A percentile compares a stretch with the other conserved stretches of the same genome.
phyloP scores from a whole-genome alignment of 2,888 invertebrate species.

The Lepidocyrtoides sp. region DNA sequence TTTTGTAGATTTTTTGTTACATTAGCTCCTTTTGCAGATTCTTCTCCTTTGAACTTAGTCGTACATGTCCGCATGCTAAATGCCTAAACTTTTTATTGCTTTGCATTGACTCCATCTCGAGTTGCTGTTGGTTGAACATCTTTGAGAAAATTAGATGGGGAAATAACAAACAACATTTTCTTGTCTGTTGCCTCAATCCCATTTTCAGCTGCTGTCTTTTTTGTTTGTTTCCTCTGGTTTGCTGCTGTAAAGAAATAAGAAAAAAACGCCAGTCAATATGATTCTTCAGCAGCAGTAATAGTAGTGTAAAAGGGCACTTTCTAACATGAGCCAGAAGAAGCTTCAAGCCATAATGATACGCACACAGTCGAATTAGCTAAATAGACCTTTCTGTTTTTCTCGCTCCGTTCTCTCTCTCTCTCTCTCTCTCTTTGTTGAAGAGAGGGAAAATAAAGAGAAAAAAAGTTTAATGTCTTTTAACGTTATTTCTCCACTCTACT shows the following conservation, averaged over 20 bases:
- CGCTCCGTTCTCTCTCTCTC: not conserved
- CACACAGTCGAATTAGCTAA: slow-evolving; percentile 34
- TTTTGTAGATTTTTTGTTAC: not conserved
- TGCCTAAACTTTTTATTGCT: slow-evolving; percentile 30
- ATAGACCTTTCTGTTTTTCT: slow-evolving; percentile 36
- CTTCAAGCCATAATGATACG: slow-evolving; percentile 16
- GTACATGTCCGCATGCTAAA: slow-evolving; percentile 13
- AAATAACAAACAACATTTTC: not conserved
- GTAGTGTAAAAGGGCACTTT: not conserved
- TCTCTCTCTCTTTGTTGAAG: slow-evolving; percentile 13
- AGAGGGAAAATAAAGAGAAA: slow-evolving; percentile 34
- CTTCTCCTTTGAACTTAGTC: not conserved
- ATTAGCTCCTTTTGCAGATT: slow-evolving; percentile 18
- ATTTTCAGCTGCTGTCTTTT: slow-evolving; percentile 21
- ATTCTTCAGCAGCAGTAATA: not conserved
- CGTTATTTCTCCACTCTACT: not conserved
- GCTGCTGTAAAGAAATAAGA: slow-evolving; percentile 3
- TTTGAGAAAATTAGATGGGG: slow-evolving; percentile 47
- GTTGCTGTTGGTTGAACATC: not conserved
- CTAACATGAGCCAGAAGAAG: too few relatives aligned
- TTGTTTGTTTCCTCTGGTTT: slow-evolving; percentile 45
- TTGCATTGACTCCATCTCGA: not conserved
- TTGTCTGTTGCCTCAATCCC: not conserved
- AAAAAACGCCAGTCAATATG: slow-evolving; percentile 4
- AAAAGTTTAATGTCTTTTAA: slow-evolving; percentile 46